Evolutionary conservation across 2,888 invertebrate species (phyloP), one percentile per base, ranked within the genome.

Genomic region (Conchocele bisecta): DNA sequence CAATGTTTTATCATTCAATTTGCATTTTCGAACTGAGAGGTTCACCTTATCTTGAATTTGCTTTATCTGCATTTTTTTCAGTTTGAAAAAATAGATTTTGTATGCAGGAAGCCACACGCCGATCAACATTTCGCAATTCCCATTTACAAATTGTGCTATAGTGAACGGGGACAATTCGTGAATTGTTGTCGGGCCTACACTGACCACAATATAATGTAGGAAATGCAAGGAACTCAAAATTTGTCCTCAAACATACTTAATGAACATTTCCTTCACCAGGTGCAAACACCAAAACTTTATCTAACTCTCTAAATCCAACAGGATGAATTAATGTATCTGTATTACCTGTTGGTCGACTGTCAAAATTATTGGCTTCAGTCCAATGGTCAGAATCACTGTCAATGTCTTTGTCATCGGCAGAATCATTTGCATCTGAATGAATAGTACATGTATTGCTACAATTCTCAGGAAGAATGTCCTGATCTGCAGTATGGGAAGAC

Each of bases 11-110:
- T 51, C 56, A 26, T 51, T 54, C 15, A 31, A 20, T 64, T 68
- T 60, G 31, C 66, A 71, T 29, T 71, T 71, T 22, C 71, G 28
- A 1, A 71, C 41, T 9, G 71, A 64, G 39, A 71, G 60, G 13
- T 46, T 48, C 3, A 64, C 65, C 48, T 71, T 71, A 29, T 71
- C 71, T 28, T 17, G 22, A 9, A 71, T 29, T 20, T 72, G 66
- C 39, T 69, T 68, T 9, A 71, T 59, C 41, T 59, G 66, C 20
- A 66, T 3, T 20, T 17, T 29, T 44, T 70, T 70, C 37, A 70
- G 33, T 41, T 69, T 70, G 53, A 58, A 63, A n/a, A 20, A 70
- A 70, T 15, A 64, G 44, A 42, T 70, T 70, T 48, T 57, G 56
- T 11, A 56, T 15, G 41, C 59, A 44, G 2, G 51, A 4, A 29